A percentile compares a stretch with the other conserved stretches of the same genome.
These are phyloP conservation scores for Popillia japonica DNA, from an alignment of 1,140 invertebrate species.

Conservation along the genomic window DNA sequence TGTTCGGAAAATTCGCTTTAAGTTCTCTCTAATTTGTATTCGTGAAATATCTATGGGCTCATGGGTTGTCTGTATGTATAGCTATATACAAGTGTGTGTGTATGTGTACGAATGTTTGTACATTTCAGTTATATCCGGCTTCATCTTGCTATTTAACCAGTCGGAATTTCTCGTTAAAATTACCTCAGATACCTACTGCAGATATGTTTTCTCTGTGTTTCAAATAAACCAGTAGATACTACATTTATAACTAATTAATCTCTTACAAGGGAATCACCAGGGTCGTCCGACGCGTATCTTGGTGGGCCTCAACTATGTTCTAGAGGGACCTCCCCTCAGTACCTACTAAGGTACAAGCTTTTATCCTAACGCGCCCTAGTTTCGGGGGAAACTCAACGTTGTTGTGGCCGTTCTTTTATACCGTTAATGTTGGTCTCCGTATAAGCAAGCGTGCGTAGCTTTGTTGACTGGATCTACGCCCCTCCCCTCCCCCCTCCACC, in stretches of 20 bases:
- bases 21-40: slow-evolving; percentile 15
- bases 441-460: too few species aligned
- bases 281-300: too few species aligned
- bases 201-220: not conserved
- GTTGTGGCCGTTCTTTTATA: too few species aligned
- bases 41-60: not conserved
- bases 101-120: not conserved
- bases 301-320: too few species aligned
- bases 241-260: not conserved
- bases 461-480: too few species aligned
- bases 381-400: too few species aligned
- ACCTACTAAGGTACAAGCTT: too few species aligned
- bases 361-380: too few species aligned
- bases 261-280: not conserved
- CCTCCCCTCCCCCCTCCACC: too few species aligned
- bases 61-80: not conserved
- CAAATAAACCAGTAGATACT: not conserved
- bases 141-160: not conserved
- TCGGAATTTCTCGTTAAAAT: not conserved
- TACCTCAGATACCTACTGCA: not conserved
- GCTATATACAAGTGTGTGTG: too few species aligned
- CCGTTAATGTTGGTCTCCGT: too few species aligned
- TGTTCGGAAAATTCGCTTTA: slow-evolving; percentile 14
- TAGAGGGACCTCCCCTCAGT: too few species aligned
- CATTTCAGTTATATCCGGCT: not conserved